Conservation (phyloP, 2,113 vertebrate genomes). For the Macaca nemestrina region DNA sequence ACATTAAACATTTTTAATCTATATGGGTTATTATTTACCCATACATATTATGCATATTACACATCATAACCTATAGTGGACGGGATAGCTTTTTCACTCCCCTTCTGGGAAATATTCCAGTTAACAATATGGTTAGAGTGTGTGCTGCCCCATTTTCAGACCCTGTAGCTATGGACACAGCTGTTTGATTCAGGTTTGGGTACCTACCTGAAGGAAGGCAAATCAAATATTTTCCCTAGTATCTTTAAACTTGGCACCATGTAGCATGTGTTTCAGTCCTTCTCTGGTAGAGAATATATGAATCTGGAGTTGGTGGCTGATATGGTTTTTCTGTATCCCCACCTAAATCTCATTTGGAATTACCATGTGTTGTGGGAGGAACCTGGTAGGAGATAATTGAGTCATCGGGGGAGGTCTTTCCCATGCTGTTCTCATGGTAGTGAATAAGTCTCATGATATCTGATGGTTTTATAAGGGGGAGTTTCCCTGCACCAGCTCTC, state of each 20-base stretch:
- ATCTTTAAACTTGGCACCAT: neutral
- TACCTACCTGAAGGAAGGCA: neutral
- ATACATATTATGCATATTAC: neutral
- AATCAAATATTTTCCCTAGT: neutral
- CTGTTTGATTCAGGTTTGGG: neutral
- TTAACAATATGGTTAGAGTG: neutral
- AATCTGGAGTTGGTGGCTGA: neutral
- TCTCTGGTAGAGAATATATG: neutral
- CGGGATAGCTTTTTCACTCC: neutral
- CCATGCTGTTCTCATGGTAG: too few relatives aligned
- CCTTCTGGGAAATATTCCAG: neutral
- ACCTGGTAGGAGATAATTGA: too few relatives aligned
- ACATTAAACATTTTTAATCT: neutral
- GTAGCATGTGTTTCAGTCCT: neutral
- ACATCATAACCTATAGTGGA: neutral
- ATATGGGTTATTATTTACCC: neutral
- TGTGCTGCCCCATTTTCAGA: neutral
- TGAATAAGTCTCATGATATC: too few relatives aligned
- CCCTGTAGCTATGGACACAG: too few relatives aligned
- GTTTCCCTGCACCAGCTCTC: too few relatives aligned
- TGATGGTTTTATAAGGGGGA: too few relatives aligned
- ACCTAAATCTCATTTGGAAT: too few relatives aligned
- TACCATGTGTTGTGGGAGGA: too few relatives aligned
- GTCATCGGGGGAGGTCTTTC: too few relatives aligned
- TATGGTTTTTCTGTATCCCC: too few relatives aligned